Percentiles rank a stretch among this genome's conserved stretches.
Conservation (phyloP, 2,888 invertebrate genomes). For the Epirrita christyi region DNA sequence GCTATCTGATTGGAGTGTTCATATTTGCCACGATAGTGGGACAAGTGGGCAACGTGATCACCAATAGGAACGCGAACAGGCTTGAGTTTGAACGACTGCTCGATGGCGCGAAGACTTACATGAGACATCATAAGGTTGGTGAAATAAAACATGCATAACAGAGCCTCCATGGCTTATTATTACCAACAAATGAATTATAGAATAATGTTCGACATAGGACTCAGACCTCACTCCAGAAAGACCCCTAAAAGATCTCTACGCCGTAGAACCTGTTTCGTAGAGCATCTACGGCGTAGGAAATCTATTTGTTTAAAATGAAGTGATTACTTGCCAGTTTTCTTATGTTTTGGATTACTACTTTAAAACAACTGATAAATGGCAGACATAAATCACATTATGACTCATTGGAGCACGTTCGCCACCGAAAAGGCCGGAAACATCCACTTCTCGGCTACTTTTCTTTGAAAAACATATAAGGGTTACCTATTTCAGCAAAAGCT, state of each 20-base stretch:
- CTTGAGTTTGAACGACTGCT: slow-evolving; percentile 97
- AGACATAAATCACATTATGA: slow-evolving; percentile 16
- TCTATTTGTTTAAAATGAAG: background rate
- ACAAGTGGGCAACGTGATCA: slow-evolving; percentile 99
- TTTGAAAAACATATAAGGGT: slow-evolving; percentile 4
- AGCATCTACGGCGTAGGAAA: slow-evolving; percentile 4
- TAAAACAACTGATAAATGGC: slow-evolving; percentile 13
- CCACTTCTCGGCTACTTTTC: background rate
- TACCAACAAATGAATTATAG: no score
- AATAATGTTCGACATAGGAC: no score
- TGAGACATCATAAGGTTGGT: slow-evolving; percentile 96
- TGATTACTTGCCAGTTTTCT: background rate
- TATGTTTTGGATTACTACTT: slow-evolving; percentile 3
- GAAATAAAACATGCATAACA: background rate
- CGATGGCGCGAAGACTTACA: slow-evolving; percentile 98
- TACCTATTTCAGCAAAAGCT: slow-evolving; percentile 15
- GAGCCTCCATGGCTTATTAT: no score
- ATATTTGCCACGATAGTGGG: slow-evolving; percentile 99
- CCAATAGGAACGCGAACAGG: slow-evolving; percentile 97
- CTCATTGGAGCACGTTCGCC: slow-evolving; percentile 9
- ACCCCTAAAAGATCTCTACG: no score
- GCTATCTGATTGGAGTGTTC: slow-evolving; percentile 98
- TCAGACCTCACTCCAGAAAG: no score
- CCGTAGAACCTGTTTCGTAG: slow-evolving; percentile 3
- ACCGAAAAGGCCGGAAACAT: slow-evolving; percentile 9